These are phyloP conservation scores for Mareca strepera DNA, from an alignment of 2,797 vertebrate species.

Conservation along the genomic window DNA sequence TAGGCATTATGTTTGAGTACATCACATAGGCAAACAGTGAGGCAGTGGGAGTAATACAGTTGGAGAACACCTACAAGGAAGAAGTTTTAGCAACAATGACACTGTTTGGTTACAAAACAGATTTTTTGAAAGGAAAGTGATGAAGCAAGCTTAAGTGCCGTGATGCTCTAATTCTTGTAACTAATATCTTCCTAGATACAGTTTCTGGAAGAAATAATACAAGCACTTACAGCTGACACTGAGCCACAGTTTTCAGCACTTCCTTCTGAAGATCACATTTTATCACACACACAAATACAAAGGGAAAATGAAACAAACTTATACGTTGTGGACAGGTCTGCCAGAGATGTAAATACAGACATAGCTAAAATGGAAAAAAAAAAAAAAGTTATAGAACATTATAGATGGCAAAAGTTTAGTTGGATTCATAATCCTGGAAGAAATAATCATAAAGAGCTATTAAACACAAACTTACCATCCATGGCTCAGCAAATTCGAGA, in stretches of 20 bases:
- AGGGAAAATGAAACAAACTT: not conserved
- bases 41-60: constrained; percentile 49
- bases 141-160: not conserved
- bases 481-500: not conserved
- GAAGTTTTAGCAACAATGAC: constrained; percentile 41
- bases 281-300: not conserved
- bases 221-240: not conserved
- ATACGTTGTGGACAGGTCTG: not conserved
- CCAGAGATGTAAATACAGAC: not conserved
- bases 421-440: not conserved
- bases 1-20: constrained; percentile 57
- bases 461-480: not conserved
- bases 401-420: not conserved
- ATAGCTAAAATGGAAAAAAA: not conserved
- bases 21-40: constrained; percentile 46
- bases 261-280: not conserved
- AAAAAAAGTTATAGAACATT: not conserved
- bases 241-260: not conserved
- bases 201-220: not conserved
- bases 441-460: not conserved
- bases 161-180: not conserved
- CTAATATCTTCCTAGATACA: not conserved
- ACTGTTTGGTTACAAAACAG: constrained; percentile 53
- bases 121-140: not conserved
- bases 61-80: constrained; percentile 59